Conservation (phyloP, 2,888 invertebrate genomes). For the Aelia acuminata region DNA sequence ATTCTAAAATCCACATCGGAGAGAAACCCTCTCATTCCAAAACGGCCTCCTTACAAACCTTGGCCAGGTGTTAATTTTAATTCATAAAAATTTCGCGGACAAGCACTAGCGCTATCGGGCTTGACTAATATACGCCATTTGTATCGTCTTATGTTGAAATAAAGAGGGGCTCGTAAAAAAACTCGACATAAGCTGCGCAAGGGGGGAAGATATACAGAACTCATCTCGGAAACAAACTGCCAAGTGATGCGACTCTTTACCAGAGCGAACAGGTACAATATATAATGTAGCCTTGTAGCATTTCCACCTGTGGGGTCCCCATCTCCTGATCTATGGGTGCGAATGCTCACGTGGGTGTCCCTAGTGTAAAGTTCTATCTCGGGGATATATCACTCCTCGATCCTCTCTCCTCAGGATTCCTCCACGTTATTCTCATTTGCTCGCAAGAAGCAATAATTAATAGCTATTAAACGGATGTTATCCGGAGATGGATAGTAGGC, state of each 20-base stretch:
- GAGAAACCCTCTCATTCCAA: not conserved
- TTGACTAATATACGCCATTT: slow-evolving; percentile 34
- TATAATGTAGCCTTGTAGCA: slow-evolving; percentile 24
- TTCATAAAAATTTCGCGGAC: slow-evolving; percentile 40
- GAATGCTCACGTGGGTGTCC: slow-evolving; percentile 49
- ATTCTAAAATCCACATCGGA: slow-evolving; percentile 1
- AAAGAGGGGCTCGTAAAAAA: slow-evolving; percentile 26
- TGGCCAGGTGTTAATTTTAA: slow-evolving; percentile 14
- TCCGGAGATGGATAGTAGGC: not conserved
- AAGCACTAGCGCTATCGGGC: not conserved
- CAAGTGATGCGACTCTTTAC: slow-evolving; percentile 29
- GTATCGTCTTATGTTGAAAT: slow-evolving; percentile 38
- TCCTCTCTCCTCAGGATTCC: not conserved
- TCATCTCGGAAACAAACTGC: slow-evolving; percentile 34
- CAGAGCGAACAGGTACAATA: slow-evolving; percentile 18
- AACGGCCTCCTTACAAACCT: slow-evolving; percentile 1
- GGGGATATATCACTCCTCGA: slow-evolving; percentile 18
- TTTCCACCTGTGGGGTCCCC: slow-evolving; percentile 51
- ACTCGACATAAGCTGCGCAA: not conserved
- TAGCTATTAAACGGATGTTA: slow-evolving; percentile 3
- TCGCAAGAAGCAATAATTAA: slow-evolving; percentile 2
- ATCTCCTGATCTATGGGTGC: slow-evolving; percentile 53
- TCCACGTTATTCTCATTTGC: slow-evolving; percentile 24
- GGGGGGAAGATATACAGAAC: slow-evolving; percentile 14
- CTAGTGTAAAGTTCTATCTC: not conserved